Base-by-base conservation (phyloP, 2,888 invertebrate genomes). In the Caenorhabditis afra region DNA sequence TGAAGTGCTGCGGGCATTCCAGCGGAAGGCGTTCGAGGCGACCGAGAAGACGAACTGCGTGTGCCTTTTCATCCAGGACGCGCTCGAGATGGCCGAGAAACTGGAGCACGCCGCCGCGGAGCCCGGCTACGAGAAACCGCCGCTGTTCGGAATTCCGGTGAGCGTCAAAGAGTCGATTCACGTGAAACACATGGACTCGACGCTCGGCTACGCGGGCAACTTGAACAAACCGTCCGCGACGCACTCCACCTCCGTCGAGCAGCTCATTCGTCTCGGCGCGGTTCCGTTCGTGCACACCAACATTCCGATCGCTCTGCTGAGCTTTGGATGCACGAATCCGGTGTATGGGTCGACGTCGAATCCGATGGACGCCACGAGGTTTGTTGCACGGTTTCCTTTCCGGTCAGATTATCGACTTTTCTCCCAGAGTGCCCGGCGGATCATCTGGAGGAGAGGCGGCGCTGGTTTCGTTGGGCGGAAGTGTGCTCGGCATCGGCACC, bases 211-310 rank as follows among this genome's bases (percentile, higher is more conserved):
- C 39, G 86, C 88, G 3, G 88, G 89, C 68, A 71, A 76, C 5
- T 80, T 90, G n/a, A 81, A 83, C 65, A 73, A 86, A 22, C 90
- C 90, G 5, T 81, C 76, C 0, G 35, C 59, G 7, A 16, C 71
- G 20, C 82, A 83, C 52, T 79, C 81, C 0, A 14, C 53, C 0
- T 23, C 87, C 0, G 85, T 85, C 1, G 64, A 82, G n/a, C 78
- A 80, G 29, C 35, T 78, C 29, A 79, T 82, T 12, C 76, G 73
- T 59, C 47, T 74, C 55, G 92, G 92, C 23, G 92, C 91, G 37
- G 86, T 92, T 37, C 92, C 92, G 0, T 92, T 91, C 89, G 91
- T 90, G 18, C 91, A 90, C 81, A 92, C 91, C 8, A 91, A 91
- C 80, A 84, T 91, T 29, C 91, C 91, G 0, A 91, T 90, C 20